Evolutionary conservation across 1,140 invertebrate genomes (phyloP).

Genomic region (Oreohelix idahoensis): DNA sequence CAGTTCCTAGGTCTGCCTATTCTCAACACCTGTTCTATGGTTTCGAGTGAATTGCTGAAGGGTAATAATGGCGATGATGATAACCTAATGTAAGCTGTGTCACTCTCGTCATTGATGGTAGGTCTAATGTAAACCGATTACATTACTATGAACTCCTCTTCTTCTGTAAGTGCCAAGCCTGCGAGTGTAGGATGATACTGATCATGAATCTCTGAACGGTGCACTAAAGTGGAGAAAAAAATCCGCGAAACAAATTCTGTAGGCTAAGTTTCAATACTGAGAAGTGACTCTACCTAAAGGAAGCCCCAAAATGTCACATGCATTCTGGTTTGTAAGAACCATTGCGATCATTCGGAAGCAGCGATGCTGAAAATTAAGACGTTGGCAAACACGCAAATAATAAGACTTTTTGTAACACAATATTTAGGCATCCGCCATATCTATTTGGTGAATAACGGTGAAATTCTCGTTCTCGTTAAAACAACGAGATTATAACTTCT

Average conservation of each 20-base stretch:
- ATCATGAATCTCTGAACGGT: no score
- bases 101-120: no score
- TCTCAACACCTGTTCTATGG: no score
- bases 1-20: no score
- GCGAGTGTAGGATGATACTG: no score
- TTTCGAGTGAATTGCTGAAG: no score
- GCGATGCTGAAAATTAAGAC: neutral
- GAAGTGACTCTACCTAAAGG: conserved; percentile 19
- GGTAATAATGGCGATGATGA: no score
- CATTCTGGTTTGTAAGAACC: conserved; percentile 35
- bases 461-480: conserved; percentile 23
- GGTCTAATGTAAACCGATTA: no score
- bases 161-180: no score
- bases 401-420: neutral
- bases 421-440: conserved; percentile 27
- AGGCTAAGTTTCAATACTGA: no score
- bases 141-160: no score
- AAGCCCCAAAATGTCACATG: conserved; percentile 35
- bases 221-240: neutral
- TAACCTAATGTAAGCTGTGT: no score
- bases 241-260: neutral
- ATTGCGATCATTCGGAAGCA: conserved; percentile 26
- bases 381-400: neutral
- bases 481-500: neutral
- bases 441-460: conserved; percentile 2